phyloP scores from a whole-genome alignment of 2,113 vertebrate species.

The crab-eating macaque (Macaca fascicularis) region T2T-MFA8v1.1 NC_088385.1:108520001-108520500 shows the following conservation, averaged over 20 bases:
- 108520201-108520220: background rate
- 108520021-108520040: constrained; percentile 30
- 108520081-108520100: background rate
- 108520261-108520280: background rate
- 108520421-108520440: too few species aligned
- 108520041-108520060: constrained; percentile 55
- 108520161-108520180: constrained; percentile 49
- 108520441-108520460: too few species aligned
- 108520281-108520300: background rate
- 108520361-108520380: too few species aligned
- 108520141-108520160: background rate
- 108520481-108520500: too few species aligned
- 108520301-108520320: background rate
- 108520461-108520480: too few species aligned
- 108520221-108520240: constrained; percentile 60
- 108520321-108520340: background rate
- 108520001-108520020: constrained; percentile 69
- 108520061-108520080: constrained; percentile 69
- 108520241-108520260: background rate
- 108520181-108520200: constrained; percentile 35
- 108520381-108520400: too few species aligned
- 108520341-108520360: too few species aligned
- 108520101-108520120: background rate
- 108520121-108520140: constrained; percentile 55
- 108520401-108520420: too few species aligned